Evolutionary conservation across 1,140 invertebrate genomes (phyloP).

Genomic region (Cotesia typhae): DNA sequence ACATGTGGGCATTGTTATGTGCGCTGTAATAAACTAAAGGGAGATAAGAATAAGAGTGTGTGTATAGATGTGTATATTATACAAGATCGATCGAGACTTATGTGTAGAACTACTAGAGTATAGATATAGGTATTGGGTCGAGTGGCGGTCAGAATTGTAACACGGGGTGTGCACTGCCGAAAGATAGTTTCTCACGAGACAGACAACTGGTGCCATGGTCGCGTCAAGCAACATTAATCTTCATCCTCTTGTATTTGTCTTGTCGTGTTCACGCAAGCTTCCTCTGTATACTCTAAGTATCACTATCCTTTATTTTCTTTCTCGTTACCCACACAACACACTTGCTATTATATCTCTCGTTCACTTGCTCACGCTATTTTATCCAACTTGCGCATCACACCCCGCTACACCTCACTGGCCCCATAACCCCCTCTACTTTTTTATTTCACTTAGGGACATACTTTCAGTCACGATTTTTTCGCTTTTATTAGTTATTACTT

Average conservation of each 20-base stretch:
- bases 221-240: slow-evolving; percentile 52
- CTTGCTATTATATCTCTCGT: not conserved
- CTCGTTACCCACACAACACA: not conserved
- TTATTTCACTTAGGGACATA: not conserved
- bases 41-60: slow-evolving; percentile 26
- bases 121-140: not conserved
- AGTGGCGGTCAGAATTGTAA: slow-evolving; percentile 11
- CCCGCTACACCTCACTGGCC: too few relatives aligned
- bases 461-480: slow-evolving; percentile 35
- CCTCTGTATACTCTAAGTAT: slow-evolving; percentile 25
- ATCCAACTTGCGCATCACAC: too few relatives aligned
- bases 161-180: slow-evolving; percentile 30
- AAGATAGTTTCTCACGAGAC: slow-evolving; percentile 41
- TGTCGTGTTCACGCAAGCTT: slow-evolving; percentile 40
- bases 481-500: slow-evolving; percentile 47
- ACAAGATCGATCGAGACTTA: slow-evolving; percentile 10
- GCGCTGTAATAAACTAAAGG: slow-evolving; percentile 13
- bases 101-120: not conserved
- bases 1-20: slow-evolving; percentile 12
- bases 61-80: not conserved
- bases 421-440: not conserved
- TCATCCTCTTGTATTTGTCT: slow-evolving; percentile 58
- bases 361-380: too few relatives aligned
- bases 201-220: slow-evolving; percentile 36
- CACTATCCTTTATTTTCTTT: slow-evolving; percentile 1